These are phyloP conservation scores for Aldrovandia affinis DNA, from an alignment of 2,797 vertebrate genomes.

Conservation along the genomic window DNA sequence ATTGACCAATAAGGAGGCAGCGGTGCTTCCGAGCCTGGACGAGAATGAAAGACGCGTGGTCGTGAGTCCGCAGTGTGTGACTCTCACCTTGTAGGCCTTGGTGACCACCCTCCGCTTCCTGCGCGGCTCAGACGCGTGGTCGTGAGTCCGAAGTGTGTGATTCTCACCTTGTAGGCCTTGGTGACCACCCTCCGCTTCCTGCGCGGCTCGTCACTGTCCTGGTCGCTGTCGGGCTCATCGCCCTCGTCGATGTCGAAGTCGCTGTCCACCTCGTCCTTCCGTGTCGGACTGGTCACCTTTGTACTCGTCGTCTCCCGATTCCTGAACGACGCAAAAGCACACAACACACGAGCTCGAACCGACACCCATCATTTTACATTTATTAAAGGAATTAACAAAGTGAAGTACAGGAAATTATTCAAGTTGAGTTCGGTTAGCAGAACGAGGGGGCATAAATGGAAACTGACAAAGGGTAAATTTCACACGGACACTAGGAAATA, in stretches of 20 bases:
- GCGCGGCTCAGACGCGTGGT: too few species aligned
- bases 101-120: slow-evolving; percentile 87
- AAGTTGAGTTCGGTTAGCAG: too few species aligned
- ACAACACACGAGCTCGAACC: neutral
- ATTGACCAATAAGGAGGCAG: neutral
- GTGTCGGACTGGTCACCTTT: slow-evolving; percentile 91
- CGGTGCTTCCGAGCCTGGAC: neutral
- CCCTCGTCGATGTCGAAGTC: slow-evolving; percentile 97
- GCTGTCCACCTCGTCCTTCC: slow-evolving; percentile 93
- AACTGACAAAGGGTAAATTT: too few species aligned
- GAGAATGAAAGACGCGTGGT: too few species aligned
- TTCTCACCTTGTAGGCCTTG: slow-evolving; percentile 89
- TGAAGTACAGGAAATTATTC: too few species aligned
- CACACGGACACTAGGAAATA: too few species aligned
- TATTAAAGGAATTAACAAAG: too few species aligned
- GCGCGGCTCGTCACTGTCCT: slow-evolving; percentile 88
- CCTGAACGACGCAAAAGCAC: slow-evolving; percentile 63
- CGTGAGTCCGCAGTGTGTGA: too few species aligned
- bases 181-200: slow-evolving; percentile 87
- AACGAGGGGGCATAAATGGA: too few species aligned
- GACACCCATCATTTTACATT: slow-evolving; percentile 13
- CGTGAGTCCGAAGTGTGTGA: too few species aligned
- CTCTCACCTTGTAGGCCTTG: slow-evolving; percentile 89
- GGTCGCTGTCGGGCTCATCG: slow-evolving; percentile 89
- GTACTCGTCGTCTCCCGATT: slow-evolving; percentile 93